Evolutionary conservation across 1,140 invertebrate genomes (phyloP).

Genomic region (Drosophila repleta): DNA sequence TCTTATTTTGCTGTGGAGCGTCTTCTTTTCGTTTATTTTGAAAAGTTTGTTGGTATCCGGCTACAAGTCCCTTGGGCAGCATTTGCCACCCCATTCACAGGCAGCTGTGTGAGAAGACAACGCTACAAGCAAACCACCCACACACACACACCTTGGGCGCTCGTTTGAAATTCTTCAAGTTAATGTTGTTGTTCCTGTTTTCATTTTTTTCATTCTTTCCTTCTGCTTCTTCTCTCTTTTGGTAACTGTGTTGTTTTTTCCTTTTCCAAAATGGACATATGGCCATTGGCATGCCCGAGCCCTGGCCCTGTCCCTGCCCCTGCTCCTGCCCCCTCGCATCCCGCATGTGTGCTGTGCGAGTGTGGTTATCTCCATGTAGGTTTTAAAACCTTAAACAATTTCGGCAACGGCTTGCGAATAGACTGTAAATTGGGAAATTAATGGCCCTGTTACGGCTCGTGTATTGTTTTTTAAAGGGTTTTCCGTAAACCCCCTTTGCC

Average conservation of each 20-base stretch:
- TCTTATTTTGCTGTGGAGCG: constrained; percentile 35
- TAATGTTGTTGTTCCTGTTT: constrained; percentile 61
- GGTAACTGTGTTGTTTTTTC: constrained; percentile 56
- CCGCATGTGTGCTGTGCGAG: constrained; percentile 31
- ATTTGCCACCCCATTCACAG: constrained; percentile 82
- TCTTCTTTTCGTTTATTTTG: constrained; percentile 65
- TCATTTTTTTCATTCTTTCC: constrained; percentile 22
- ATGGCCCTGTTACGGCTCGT: constrained; percentile 77
- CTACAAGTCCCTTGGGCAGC: constrained; percentile 82
- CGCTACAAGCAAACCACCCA: constrained; percentile 16
- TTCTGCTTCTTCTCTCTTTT: neutral
- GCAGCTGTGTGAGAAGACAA: constrained; percentile 53
- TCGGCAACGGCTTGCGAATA: constrained; percentile 80
- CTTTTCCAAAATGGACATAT: constrained; percentile 79
- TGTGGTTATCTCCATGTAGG: constrained; percentile 51
- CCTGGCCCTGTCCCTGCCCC: no score
- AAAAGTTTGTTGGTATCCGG: constrained; percentile 82
- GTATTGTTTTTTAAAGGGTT: constrained; percentile 81
- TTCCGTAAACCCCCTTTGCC: constrained; percentile 18
- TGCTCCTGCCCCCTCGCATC: no score
- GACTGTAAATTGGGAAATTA: constrained; percentile 82
- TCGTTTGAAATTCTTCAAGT: constrained; percentile 62
- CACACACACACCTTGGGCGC: constrained; percentile 26
- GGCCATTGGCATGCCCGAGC: constrained; percentile 69
- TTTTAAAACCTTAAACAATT: constrained; percentile 81